Evolutionary conservation across 2,888 invertebrate genomes (phyloP).

Genomic region (Drosophila koepferae): DNA sequence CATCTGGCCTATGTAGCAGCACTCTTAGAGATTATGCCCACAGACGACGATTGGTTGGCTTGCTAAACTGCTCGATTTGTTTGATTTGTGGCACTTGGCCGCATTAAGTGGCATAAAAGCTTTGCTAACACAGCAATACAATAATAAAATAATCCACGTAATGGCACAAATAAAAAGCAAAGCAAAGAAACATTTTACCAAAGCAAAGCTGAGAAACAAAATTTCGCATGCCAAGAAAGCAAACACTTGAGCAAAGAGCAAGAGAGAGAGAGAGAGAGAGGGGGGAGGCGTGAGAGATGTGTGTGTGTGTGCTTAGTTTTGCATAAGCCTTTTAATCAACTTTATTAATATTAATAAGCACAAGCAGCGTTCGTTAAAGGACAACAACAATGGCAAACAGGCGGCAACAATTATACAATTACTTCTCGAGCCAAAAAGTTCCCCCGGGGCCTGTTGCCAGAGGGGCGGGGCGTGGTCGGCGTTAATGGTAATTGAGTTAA

Average conservation of each 20-base stretch:
- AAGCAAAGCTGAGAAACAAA: constrained; percentile 25
- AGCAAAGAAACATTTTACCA: not conserved
- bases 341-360: constrained; percentile 78
- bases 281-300: no score
- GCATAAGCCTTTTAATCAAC: constrained; percentile 74
- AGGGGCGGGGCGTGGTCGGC: constrained; percentile 12
- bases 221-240: constrained; percentile 37
- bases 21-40: not conserved
- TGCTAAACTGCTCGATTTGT: constrained; percentile 26
- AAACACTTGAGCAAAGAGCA: constrained; percentile 23
- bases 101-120: constrained; percentile 42
- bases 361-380: constrained; percentile 30
- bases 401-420: constrained; percentile 60
- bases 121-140: constrained; percentile 23
- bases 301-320: constrained; percentile 60
- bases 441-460: constrained; percentile 17
- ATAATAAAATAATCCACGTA: constrained; percentile 39
- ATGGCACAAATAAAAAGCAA: constrained; percentile 34
- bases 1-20: not conserved
- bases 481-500: constrained; percentile 79
- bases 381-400: constrained; percentile 48
- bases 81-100: constrained; percentile 34
- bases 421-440: constrained; percentile 7
- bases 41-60: constrained; percentile 6
- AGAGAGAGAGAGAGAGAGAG: no score